phyloP scores from a whole-genome alignment of 2,888 invertebrate species.

The Catocala sponsa region DNA sequence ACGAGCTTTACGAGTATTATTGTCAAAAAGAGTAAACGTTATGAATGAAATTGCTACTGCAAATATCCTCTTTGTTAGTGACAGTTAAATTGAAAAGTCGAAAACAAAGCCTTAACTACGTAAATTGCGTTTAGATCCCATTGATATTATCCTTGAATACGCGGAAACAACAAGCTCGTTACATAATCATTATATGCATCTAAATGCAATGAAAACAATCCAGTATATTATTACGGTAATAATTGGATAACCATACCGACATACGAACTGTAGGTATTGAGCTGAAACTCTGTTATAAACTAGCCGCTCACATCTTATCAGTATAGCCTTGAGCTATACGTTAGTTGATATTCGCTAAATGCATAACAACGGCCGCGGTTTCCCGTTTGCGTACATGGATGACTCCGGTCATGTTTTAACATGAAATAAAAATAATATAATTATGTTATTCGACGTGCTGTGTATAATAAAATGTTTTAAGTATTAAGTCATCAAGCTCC shows the following conservation, averaged over 20 bases:
- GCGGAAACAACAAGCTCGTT: no score
- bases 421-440: conserved; percentile 1
- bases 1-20: no score
- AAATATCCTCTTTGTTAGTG: no score
- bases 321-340: conserved; percentile 57
- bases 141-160: no score
- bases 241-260: no score
- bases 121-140: no score
- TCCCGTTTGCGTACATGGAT: conserved; percentile 18
- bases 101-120: no score
- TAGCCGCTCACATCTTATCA: conserved; percentile 60
- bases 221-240: conserved; percentile 3
- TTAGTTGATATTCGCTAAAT: conserved; percentile 33
- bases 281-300: conserved; percentile 14
- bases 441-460: background rate
- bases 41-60: no score
- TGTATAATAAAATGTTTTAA: background rate
- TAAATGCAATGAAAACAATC: no score
- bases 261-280: conserved; percentile 14
- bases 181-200: no score
- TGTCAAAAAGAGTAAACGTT: no score
- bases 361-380: conserved; percentile 27
- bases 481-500: background rate
- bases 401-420: background rate
- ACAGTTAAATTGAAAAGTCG: no score